These are phyloP conservation scores for Atrichornis clamosus DNA, from an alignment of 2,113 vertebrate species.

Conservation along the genomic window DNA sequence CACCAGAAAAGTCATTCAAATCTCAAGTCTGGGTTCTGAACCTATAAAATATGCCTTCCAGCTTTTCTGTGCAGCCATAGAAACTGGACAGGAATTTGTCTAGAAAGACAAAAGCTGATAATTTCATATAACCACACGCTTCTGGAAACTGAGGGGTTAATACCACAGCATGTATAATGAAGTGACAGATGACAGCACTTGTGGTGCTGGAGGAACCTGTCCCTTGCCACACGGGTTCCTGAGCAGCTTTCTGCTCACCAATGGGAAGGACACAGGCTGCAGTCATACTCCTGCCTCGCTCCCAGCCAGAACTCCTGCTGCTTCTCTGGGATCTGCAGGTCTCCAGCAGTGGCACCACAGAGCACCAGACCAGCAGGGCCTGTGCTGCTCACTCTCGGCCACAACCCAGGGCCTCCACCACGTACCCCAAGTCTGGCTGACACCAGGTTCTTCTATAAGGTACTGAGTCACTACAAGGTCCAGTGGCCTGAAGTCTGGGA, in stretches of 20 bases:
- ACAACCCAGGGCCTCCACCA: background rate
- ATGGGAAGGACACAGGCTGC: background rate
- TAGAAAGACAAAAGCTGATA: background rate
- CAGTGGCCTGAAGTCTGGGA: background rate
- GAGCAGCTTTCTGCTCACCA: background rate
- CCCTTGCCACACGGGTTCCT: background rate
- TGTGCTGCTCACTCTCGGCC: background rate
- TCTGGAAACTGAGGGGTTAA: background rate
- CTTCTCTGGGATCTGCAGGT: background rate
- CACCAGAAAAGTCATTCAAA: background rate
- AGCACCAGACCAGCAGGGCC: background rate
- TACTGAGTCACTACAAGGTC: background rate
- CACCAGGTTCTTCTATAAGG: background rate
- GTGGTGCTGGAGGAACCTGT: conserved; percentile 11
- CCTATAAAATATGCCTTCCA: background rate
- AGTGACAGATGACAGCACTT: background rate
- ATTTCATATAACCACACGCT: background rate
- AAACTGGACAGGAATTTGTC: background rate
- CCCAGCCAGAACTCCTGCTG: background rate
- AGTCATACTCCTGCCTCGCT: background rate
- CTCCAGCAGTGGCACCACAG: background rate
- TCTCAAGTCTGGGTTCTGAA: background rate
- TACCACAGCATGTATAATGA: background rate
- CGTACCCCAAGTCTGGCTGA: fast-evolving
- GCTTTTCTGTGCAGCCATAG: background rate